Base-by-base conservation (phyloP, 2,113 vertebrate species). In the Lepidothrix coronata region DNA sequence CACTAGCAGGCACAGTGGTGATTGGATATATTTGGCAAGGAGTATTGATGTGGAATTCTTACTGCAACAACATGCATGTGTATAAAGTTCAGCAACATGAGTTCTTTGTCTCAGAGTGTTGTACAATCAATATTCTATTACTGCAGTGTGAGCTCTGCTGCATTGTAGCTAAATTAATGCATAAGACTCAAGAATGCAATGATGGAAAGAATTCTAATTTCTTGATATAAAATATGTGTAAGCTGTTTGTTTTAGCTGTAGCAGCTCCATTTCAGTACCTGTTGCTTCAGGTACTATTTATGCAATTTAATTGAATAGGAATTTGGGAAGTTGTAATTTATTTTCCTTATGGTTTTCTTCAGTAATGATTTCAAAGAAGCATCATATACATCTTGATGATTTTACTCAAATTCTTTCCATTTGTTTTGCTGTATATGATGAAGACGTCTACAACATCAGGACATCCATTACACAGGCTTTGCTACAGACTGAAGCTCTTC, bases 111-210 rank as follows among this genome's bases (percentile, higher is more conserved):
- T 97, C 94, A 68, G 92, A 97, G 91, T 68, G 71, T 90, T 93
- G 93, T 96, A 85, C 84, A 97, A 97, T 98, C 98, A 97, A 97
- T 98, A 98, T 94, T 95, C 97, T 90, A 96, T 98, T 98, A 97
- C 94, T 93, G 85, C 85, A 91, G 70, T n/a, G 39, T 9, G 68
- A 95, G 75, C 74, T 94, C 74, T 95, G 87, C 79, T 94, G 91
- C 90, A 95, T 76, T 94, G 85, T 97, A 97, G 85, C 95, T 93
- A 95, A 97, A 97, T 97, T 96, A 97, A 83, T 91, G 84, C 97
- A 59, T 94, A 89, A 96, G 87, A 39, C 57, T 82, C 82, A 83
- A 93, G 94, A 96, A 96, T 58, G 77, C 75, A 84, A 67, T 6
- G n/a, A 86, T 4, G 33, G 73, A 65, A 95, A 91, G 84, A 95